Conservation (phyloP, 1,140 invertebrate genomes). For the Vanessa atalanta region DNA sequence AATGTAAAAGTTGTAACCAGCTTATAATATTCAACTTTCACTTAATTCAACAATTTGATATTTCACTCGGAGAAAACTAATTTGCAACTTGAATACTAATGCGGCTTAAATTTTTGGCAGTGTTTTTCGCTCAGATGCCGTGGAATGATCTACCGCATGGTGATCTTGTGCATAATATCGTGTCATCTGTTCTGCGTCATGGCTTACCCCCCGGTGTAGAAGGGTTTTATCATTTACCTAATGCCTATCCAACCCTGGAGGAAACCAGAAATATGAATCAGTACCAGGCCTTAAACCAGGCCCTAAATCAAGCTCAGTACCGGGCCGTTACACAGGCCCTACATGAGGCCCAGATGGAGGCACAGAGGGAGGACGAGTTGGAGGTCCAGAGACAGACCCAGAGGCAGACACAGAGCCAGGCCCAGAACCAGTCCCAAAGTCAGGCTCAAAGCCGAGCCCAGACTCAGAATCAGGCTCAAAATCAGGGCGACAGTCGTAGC, state of each 20-base stretch:
- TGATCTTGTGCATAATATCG: conserved; percentile 55
- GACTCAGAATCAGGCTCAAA: neutral
- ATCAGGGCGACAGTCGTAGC: neutral
- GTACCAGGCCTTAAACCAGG: neutral
- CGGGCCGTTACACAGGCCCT: neutral
- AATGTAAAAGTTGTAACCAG: too few species aligned
- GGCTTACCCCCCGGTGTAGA: conserved; percentile 47
- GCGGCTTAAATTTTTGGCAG: conserved; percentile 29
- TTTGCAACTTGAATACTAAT: neutral
- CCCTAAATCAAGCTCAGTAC: neutral
- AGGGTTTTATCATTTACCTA: conserved; percentile 30
- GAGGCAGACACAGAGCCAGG: too few species aligned
- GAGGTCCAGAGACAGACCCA: neutral
- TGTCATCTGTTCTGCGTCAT: conserved; percentile 52
- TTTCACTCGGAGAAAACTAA: neutral
- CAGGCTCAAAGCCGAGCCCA: conserved; percentile 9
- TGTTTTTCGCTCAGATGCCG: conserved; percentile 49
- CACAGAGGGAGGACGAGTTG: too few species aligned
- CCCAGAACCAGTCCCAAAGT: neutral
- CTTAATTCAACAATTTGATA: neutral
- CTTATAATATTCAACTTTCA: neutral
- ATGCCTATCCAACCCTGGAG: neutral
- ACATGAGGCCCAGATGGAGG: neutral
- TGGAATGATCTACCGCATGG: conserved; percentile 45
- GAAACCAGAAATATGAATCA: conserved; percentile 1